These are phyloP conservation scores for Pontoporia blainvillei DNA, from an alignment of 2,113 vertebrate species.

Conservation along the genomic window DNA sequence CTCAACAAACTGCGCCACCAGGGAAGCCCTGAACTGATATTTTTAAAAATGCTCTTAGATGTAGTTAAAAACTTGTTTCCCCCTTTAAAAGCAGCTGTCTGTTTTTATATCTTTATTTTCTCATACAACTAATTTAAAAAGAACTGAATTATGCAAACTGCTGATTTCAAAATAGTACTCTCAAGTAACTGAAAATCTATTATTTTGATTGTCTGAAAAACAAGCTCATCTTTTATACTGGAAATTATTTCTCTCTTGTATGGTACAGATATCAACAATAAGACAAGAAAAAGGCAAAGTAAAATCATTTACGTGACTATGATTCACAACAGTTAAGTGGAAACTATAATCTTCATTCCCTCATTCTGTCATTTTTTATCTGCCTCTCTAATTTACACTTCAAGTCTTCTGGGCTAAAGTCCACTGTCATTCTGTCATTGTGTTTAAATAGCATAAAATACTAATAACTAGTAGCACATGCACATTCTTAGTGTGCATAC, in stretches of 20 bases:
- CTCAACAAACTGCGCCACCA: no score
- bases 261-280: neutral
- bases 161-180: conserved; percentile 16
- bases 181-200: conserved; percentile 34
- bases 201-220: conserved; percentile 28
- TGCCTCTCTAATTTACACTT: conserved; percentile 27
- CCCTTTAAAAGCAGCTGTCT: conserved; percentile 27
- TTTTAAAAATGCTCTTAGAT: conserved; percentile 41
- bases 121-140: conserved; percentile 25
- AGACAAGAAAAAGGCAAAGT: neutral
- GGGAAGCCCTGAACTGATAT: no score
- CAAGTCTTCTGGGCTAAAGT: neutral
- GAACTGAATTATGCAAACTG: neutral
- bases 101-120: conserved; percentile 22
- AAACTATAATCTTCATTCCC: conserved; percentile 5
- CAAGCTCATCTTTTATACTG: neutral
- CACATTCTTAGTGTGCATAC: neutral
- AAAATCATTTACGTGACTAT: neutral
- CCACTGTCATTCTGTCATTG: neutral
- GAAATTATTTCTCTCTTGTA: neutral
- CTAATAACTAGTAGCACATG: neutral
- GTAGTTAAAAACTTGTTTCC: conserved; percentile 28
- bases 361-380: neutral
- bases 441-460: neutral
- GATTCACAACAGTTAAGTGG: neutral